Base-by-base conservation (phyloP, 2,888 invertebrate genomes). In the Cephus nigrinus region DNA sequence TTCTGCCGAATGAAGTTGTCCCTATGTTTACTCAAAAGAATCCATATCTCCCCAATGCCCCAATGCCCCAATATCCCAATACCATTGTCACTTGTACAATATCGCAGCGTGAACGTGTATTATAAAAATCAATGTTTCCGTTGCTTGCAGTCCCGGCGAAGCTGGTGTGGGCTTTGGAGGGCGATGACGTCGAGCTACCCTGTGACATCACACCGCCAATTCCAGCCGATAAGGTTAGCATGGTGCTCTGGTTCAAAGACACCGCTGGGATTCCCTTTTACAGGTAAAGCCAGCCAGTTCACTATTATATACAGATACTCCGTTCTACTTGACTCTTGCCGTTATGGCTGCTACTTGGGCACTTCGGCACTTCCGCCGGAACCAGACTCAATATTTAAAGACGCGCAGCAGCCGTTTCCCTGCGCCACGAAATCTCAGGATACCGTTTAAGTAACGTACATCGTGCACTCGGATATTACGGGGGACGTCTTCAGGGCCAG, bases 191-290 rank as follows among this genome's bases (percentile, higher is more conserved):
- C 33, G 94, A 95, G 77, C 92, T 98, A 83, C 97, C 97, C 0
- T 98, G 98, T 92, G 96, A 97, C 92, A 93, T 97, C 82, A 94
- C 94, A 75, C 94, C 95, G 55, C 95, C 96, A 0, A 93, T 94
- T 34, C 93, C 95, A 0, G 93, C 93, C 75, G 95, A 96, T 85
- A 93, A 93, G 77, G 96, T 97, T 73, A 96, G 95, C 87, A 95
- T 97, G 95, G 95, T 97, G 87, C 94, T 98, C 80, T 97, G 97
- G 97, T 97, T 97, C 93, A 97, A 97, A 91, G 97, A 97, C 89
- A 93, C 94, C 75, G 95, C 94, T 75, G 95, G 96, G 79, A 96
- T 97, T 93, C 97, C 97, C 15, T 93, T 97, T 78, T 97, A 97
- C 92, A 97, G 96, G 97, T 97, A 91, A 93, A 93, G 92, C 55